Conservation (phyloP, 2,797 vertebrate species). For the Melanotaenia pygmaea region DNA sequence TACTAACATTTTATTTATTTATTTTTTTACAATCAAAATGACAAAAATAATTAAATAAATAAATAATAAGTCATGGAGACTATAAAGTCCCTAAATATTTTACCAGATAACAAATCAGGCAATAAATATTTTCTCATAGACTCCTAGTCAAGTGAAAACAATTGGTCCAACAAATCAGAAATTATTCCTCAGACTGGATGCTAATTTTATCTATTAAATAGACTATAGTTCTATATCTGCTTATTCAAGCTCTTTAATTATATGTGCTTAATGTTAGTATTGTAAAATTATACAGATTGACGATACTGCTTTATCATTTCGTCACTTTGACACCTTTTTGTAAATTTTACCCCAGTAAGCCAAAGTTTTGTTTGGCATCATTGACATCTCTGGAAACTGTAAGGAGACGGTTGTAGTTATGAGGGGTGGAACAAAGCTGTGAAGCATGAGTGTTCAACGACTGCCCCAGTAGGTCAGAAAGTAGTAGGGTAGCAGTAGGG, state of each 20-base stretch:
- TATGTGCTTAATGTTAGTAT: not conserved
- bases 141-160: too few relatives aligned
- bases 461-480: slow-evolving; percentile 33
- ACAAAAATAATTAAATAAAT: too few relatives aligned
- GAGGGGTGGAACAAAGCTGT: slow-evolving; percentile 11
- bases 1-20: too few relatives aligned
- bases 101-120: not conserved
- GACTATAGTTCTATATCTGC: too few relatives aligned
- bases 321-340: too few relatives aligned
- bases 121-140: not conserved
- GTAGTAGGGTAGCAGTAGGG: slow-evolving; percentile 20
- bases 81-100: too few relatives aligned
- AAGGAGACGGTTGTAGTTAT: not conserved
- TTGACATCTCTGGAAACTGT: not conserved
- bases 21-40: too few relatives aligned
- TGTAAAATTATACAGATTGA: too few relatives aligned
- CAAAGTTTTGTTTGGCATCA: not conserved
- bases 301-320: too few relatives aligned
- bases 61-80: not conserved
- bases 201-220: too few relatives aligned
- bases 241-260: not conserved
- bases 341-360: not conserved
- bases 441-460: slow-evolving; percentile 42
- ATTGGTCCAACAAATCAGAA: too few relatives aligned
- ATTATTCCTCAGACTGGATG: too few relatives aligned